phyloP scores from a whole-genome alignment of 2,113 vertebrate species.

The Oncorhynchus keta region DNA sequence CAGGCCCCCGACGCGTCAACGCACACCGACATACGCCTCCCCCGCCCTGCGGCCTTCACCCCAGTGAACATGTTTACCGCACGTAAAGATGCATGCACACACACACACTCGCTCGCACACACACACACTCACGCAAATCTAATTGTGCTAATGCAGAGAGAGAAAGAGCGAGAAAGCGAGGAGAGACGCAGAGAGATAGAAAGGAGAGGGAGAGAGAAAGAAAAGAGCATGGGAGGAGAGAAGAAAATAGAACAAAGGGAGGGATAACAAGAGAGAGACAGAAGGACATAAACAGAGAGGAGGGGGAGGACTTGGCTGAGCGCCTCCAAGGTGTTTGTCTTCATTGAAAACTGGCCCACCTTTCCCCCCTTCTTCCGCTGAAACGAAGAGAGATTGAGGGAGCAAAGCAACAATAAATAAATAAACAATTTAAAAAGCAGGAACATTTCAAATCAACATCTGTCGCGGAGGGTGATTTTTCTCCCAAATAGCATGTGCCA shows the following conservation, averaged over 20 bases:
- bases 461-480: slow-evolving; percentile 38
- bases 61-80: slow-evolving; percentile 28
- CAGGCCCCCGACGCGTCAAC: slow-evolving; percentile 26
- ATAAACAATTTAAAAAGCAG: not conserved
- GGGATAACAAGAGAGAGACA: not conserved
- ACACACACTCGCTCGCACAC: no score
- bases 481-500: slow-evolving; percentile 35
- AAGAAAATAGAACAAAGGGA: not conserved
- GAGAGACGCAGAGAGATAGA: no score
- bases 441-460: slow-evolving; percentile 39
- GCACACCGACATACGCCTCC: not conserved
- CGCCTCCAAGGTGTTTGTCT: slow-evolving; percentile 73
- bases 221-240: not conserved
- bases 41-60: slow-evolving; percentile 34
- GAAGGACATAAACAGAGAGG: slow-evolving; percentile 26
- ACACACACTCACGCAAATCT: no score
- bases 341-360: slow-evolving; percentile 70
- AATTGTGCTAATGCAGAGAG: no score
- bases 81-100: not conserved
- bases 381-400: not conserved
- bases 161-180: no score
- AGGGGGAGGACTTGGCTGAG: slow-evolving; percentile 65
- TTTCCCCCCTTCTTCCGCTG: slow-evolving; percentile 44
- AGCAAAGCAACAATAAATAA: not conserved
- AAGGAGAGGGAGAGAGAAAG: not conserved